Evolutionary conservation across 2,113 vertebrate genomes (phyloP), one percentile per base, ranked within the genome.

Genomic region (Sebastes schlegelii): DNA sequence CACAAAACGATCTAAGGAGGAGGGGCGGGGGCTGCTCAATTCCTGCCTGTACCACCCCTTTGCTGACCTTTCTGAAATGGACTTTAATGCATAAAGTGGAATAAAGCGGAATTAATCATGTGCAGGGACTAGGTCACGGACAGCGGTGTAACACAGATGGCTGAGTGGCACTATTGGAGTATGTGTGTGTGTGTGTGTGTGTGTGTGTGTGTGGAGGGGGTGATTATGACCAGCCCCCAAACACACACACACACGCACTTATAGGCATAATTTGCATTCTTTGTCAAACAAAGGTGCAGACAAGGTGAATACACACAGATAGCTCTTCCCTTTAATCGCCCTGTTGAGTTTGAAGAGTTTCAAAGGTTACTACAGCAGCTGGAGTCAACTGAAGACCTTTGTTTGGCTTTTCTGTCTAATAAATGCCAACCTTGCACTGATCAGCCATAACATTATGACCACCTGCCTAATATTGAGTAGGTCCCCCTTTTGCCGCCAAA

Each of bases 71-170:
- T 92, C 74, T 84, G 79, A 90, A 88, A 88, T 91, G 85, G 91
- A 89, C 87, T 93, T 93, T 89, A 92, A 93, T 92, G 87, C 89
- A 93, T 89, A 85, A 90, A 91, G 89, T 91, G 85, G 90, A 92
- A 90, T 93, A 92, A 93, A 93, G 85, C 63, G 4, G 86, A 92
- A 91, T 91, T 88, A 92, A 93, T 93, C 89, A 90, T 86, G 83
- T 89, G 88, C 52, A 81, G 85, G 89, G 88, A 89, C 85, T 63
- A 64, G 87, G 91, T 93, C 91, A 91, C n/a, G 92, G 88, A 86
- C 91, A 83, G 83, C 66, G 83, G 83, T 82, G 82, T 76, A 86
- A 85, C 86, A 86, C 79, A 85, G 82, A 89, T 75, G 74, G 78
- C 85, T 84, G 84, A 84, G 73, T 86, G 80, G 81, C 75, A 77